phyloP scores from a whole-genome alignment of 2,797 vertebrate genomes.

The Fundulus diaphanus region DNA sequence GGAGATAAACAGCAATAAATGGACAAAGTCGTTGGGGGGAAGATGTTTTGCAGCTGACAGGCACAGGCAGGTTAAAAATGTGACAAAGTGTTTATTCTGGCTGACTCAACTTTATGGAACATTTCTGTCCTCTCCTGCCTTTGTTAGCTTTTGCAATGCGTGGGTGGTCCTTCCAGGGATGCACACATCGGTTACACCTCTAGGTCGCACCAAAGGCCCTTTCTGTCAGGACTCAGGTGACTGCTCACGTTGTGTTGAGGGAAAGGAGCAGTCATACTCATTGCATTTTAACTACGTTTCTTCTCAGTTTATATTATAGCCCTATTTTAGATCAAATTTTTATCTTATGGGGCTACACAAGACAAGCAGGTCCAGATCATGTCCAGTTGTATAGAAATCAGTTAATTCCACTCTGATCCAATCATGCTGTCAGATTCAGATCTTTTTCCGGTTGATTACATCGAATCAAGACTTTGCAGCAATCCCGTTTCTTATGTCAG shows the following conservation, averaged over 20 bases:
- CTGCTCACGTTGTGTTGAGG: slow-evolving; percentile 32
- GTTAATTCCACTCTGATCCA: not conserved
- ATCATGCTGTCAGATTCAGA: not conserved
- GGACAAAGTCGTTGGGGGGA: slow-evolving; percentile 26
- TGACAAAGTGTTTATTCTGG: slow-evolving; percentile 44
- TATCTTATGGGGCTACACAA: not conserved
- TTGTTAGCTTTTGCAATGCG: slow-evolving; percentile 57
- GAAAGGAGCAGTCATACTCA: slow-evolving; percentile 11
- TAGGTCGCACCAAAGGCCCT: slow-evolving; percentile 36
- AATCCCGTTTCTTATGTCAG: too few relatives aligned
- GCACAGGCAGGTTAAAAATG: slow-evolving; percentile 41
- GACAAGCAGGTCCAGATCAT: too few relatives aligned
- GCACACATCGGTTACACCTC: slow-evolving; percentile 49
- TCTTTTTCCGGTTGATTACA: not conserved
- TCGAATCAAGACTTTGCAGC: not conserved
- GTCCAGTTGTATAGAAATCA: not conserved
- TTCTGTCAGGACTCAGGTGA: slow-evolving; percentile 19
- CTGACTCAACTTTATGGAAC: slow-evolving; percentile 56
- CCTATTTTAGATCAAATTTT: not conserved
- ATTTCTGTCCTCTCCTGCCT: slow-evolving; percentile 40
- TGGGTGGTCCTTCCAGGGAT: slow-evolving; percentile 69
- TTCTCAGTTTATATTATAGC: not conserved
- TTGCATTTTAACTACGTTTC: not conserved
- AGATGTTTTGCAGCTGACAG: slow-evolving; percentile 24
- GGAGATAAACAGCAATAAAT: slow-evolving; percentile 33